phyloP scores from a whole-genome alignment of 2,888 invertebrate species.

The Cosmorhoe ocellata region DNA sequence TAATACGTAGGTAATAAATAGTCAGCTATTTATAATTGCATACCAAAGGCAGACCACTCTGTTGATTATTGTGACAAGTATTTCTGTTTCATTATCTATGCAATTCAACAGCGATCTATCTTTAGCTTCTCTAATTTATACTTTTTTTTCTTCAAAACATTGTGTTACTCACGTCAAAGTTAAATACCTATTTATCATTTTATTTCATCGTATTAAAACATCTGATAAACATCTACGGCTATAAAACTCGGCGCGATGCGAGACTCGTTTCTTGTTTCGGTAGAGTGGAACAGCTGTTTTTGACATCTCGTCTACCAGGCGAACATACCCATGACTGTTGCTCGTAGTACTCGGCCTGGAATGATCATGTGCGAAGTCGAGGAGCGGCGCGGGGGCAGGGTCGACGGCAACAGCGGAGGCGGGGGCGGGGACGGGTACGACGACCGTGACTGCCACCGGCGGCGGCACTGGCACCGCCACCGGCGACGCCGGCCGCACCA shows the following conservation, averaged over 20 bases:
- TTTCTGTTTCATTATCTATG: background rate
- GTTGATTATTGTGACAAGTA: background rate
- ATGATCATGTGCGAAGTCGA: constrained; percentile 79
- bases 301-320: constrained; percentile 65
- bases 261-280: constrained; percentile 26
- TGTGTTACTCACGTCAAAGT: background rate
- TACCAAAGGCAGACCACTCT: constrained; percentile 1
- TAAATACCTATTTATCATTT: background rate
- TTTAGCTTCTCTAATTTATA: too few relatives aligned
- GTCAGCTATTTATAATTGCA: constrained; percentile 10
- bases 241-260: too few relatives aligned
- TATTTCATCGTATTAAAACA: too few relatives aligned
- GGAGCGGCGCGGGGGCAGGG: constrained; percentile 57
- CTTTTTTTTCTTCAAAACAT: background rate
- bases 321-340: constrained; percentile 75
- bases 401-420: constrained; percentile 41
- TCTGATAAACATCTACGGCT: too few relatives aligned
- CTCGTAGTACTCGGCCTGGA: constrained; percentile 77
- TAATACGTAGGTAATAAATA: constrained; percentile 3
- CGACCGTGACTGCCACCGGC: constrained; percentile 21
- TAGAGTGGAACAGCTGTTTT: constrained; percentile 61
- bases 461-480: constrained; percentile 43
- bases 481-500: constrained; percentile 44
- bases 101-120: too few relatives aligned
- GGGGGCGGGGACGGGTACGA: constrained; percentile 24